Evolutionary conservation across 2,113 vertebrate genomes (phyloP).

Genomic region (Neodontobutis hainanensis): DNA sequence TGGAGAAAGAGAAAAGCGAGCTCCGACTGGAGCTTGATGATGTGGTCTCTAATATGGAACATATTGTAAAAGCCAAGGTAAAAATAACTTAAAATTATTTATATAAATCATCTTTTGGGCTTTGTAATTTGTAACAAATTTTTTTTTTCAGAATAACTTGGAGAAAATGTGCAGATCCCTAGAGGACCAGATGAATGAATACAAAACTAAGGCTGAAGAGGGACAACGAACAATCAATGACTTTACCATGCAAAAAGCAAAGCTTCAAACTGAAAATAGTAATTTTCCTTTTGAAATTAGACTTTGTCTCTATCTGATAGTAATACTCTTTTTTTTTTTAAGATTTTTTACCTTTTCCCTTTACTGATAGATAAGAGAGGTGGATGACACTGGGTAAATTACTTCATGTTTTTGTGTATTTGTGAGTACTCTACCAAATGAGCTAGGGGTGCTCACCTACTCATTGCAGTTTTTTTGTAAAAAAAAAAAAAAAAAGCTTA

Average conservation of each 20-base stretch:
- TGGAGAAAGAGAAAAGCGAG: conserved; percentile 78
- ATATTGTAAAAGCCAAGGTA: conserved; percentile 81
- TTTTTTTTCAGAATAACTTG: conserved; percentile 73
- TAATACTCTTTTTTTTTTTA: background rate
- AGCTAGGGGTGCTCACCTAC: too few relatives aligned
- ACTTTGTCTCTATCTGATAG: background rate
- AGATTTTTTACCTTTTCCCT: too few relatives aligned
- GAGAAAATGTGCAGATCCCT: conserved; percentile 85
- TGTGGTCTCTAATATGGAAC: conserved; percentile 79
- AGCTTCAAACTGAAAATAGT: conserved; percentile 87
- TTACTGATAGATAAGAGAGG: too few relatives aligned
- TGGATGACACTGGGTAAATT: too few relatives aligned
- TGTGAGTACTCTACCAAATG: too few relatives aligned
- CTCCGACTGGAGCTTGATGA: conserved; percentile 72
- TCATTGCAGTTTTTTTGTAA: too few relatives aligned
- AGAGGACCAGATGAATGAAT: conserved; percentile 87
- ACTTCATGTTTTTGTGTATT: too few relatives aligned
- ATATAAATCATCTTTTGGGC: background rate
- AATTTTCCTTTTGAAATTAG: background rate
- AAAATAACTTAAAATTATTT: background rate
- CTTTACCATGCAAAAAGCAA: conserved; percentile 82
- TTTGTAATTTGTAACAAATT: background rate
- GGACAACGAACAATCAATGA: conserved; percentile 83
- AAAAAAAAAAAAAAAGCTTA: too few relatives aligned
- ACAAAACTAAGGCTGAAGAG: conserved; percentile 82